phyloP scores from a whole-genome alignment of 1,140 invertebrate genomes.

The Orchestia grillus region DNA sequence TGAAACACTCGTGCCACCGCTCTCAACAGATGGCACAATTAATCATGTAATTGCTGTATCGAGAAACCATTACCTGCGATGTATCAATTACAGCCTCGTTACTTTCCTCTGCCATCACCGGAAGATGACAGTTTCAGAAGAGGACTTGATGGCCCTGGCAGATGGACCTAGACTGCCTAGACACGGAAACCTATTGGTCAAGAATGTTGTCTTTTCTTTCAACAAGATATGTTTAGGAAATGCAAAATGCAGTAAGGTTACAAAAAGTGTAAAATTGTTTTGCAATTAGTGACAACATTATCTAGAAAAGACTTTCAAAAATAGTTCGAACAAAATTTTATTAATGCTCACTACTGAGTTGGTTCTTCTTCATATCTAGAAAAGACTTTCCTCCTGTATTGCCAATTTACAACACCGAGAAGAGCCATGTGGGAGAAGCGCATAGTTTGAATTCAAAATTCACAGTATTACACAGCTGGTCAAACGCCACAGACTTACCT shows the following conservation, averaged over 20 bases:
- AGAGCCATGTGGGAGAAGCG: not conserved
- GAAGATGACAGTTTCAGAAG: constrained; percentile 7
- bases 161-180: not conserved
- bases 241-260: not conserved
- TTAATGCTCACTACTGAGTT: too few species aligned
- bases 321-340: too few species aligned
- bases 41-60: constrained; percentile 43
- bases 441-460: not conserved
- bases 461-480: not conserved
- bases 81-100: constrained; percentile 49
- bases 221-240: not conserved
- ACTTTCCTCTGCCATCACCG: not conserved
- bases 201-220: not conserved
- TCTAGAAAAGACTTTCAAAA: too few species aligned
- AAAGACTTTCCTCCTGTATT: too few species aligned
- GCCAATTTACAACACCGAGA: too few species aligned
- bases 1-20: not conserved
- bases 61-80: constrained; percentile 37
- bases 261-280: not conserved
- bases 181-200: not conserved
- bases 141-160: not conserved
- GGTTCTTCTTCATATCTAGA: too few species aligned
- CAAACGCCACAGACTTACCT: not conserved
- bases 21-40: constrained; percentile 3
- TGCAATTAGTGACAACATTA: not conserved